Evolutionary conservation across 2,797 vertebrate species (phyloP), one percentile per base, ranked within the genome.

Genomic region (Xyrichtys novacula): DNA sequence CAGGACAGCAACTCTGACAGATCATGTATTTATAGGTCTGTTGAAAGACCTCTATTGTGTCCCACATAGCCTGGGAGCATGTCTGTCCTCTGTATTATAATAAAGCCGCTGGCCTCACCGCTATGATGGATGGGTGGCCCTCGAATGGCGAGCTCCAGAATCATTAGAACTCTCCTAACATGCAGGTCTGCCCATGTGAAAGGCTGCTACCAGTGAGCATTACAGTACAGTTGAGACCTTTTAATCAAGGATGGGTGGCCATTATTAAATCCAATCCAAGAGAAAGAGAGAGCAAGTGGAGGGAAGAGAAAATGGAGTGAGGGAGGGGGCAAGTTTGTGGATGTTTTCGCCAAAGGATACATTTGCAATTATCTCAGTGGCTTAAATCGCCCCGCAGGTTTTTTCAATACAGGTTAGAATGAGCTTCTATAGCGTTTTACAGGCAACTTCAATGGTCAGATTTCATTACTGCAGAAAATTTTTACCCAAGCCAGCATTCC

Each of bases 1-100:
- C 80, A 91, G 92, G 92, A 91, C 86, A 90, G 81, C 92, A 83
- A 86, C 85, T 83, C 91, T 94, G 92, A 93, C 93, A 93, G 92
- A 94, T 93, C 92, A 93, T 94, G 92, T 94, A 94, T 94, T 94
- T 94, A 94, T 94, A 92, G 92, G 92, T 94, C 92, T 93, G 92
- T 93, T 94, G 92, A 94, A 94, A 94, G 93, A 93, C 92, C 92
- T 93, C 92, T 92, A 94, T 94, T 94, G 93, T 94, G 92, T 93
- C 92, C 92, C 91, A 92, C 92, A 93, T 94, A 91, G 93, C 93
- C 93, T 81, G 56, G 25, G 91, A 93, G 92, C 92, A 93, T 84
- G 90, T 94, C 93, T 94, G 93, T 94, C 93, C 93, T 94, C 92
- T 93, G 92, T 92, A 92, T 93, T 93, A 91, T 92, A 94, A 92